Conservation (phyloP, 2,113 vertebrate species). For the Glaucidium brasilianum region DNA sequence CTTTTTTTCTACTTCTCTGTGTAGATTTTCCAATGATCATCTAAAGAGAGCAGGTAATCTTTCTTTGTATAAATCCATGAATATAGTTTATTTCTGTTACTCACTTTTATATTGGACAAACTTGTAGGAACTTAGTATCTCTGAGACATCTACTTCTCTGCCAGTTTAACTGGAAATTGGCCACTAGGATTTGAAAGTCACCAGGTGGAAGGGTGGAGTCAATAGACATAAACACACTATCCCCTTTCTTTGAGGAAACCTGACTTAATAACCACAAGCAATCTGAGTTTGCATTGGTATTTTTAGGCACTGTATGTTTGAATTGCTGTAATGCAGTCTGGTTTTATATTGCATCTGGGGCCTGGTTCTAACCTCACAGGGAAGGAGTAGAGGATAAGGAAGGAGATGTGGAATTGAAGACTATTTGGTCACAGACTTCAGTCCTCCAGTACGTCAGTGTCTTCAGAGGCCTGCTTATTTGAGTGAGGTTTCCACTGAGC, state of each 20-base stretch:
- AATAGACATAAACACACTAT: neutral
- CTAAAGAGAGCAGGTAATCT: neutral
- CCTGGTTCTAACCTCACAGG: neutral
- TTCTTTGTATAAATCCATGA: neutral
- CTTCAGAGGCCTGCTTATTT: neutral
- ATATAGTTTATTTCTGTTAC: neutral
- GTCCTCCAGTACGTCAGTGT: fast-evolving
- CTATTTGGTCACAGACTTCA: neutral
- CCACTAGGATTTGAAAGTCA: neutral
- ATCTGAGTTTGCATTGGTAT: neutral
- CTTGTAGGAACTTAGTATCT: neutral
- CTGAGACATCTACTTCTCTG: neutral
- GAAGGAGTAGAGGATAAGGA: neutral
- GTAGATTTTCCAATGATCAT: neutral
- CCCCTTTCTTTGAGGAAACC: neutral
- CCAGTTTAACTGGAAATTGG: neutral
- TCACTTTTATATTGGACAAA: neutral
- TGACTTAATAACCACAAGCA: neutral
- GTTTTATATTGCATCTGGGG: neutral
- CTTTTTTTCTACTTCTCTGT: neutral
- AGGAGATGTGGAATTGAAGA: fast-evolving
- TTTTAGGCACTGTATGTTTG: neutral
- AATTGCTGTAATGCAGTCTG: neutral
- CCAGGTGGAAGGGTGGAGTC: neutral
- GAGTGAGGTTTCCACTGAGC: neutral